Base-by-base conservation (phyloP, 2,888 invertebrate genomes). In the Sinodicranocentrus sp. region DNA sequence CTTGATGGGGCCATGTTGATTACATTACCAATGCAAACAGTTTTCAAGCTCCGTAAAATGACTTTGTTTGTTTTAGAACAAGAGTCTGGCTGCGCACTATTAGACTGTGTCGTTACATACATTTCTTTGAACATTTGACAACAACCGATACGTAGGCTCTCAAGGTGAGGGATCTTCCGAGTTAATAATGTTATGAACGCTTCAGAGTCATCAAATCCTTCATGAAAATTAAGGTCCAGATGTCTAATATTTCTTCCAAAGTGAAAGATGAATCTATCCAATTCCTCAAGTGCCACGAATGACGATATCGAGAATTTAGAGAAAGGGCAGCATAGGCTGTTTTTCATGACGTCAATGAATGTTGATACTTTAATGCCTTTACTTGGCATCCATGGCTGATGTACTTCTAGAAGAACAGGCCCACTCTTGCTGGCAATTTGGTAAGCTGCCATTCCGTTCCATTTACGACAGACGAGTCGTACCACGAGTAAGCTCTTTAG, bases 301-400 rank as follows among this genome's bases (percentile, higher is more conserved):
- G 82, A 76, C 23, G 82, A 67, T 28, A 85, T 61, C 19, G 82
- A 82, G 48, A 61, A 85, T 44, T 85, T 85, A 28, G 73, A 61
- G 52, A 82, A 59, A 10, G 85, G 85, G 26, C 85, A 85, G 39
- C 73, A 28, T 19, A 82, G 52, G n/a, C 73, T 78, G 54, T 39
- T 77, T 26, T 72, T 57, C 82, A 85, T 82, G 54, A 85, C 73
- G 68, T 85, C 82, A 54, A 85, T 70, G 48, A 78, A 85, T 33
- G 73, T 70, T 72, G 78, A 78, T 21, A 85, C 82, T 78, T 85
- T 85, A 73, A 82, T 72, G 44, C 85, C 85, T 71, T 72, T 72
- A 25, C 78, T 78, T n/a, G 85, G 77, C 75, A 77, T 78, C 85
- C 85, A 85, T 43, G 85, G 85, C 65, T 85, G 85, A 61, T 85